Percentiles rank a stretch among this genome's conserved stretches.
phyloP scores from a whole-genome alignment of 35 echinoderm and acorn worm species.

The Apostichopus californicus region DNA sequence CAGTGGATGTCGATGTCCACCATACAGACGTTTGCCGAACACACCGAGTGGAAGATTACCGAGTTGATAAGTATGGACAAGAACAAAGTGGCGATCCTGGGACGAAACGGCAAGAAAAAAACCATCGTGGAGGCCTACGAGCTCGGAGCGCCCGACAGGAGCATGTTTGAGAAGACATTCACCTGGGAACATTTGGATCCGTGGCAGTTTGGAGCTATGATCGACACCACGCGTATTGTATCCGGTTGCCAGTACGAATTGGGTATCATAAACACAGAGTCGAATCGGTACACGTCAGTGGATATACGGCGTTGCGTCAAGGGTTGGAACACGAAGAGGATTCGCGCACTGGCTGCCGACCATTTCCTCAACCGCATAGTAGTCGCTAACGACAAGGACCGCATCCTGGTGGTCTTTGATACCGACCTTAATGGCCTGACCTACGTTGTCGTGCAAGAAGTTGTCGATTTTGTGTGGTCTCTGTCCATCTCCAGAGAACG shows the following conservation, averaged over 20 bases:
- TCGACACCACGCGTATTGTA: background rate
- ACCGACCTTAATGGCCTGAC: background rate
- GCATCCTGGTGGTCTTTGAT: background rate
- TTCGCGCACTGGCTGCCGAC: slow-evolving; percentile 28
- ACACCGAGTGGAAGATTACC: slow-evolving; percentile 3
- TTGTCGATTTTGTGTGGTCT: slow-evolving; percentile 4
- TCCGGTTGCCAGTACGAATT: slow-evolving; percentile 4
- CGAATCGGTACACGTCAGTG: background rate
- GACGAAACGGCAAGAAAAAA: slow-evolving; percentile 1
- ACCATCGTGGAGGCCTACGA: slow-evolving; percentile 35
- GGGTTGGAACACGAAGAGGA: slow-evolving; percentile 2
- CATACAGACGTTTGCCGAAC: background rate
- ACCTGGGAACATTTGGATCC: background rate
- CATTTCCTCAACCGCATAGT: background rate
- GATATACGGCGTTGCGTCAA: background rate
- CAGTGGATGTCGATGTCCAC: background rate
- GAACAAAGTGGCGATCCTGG: slow-evolving; percentile 13
- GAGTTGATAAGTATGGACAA: background rate
- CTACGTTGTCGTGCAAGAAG: slow-evolving; percentile 7
- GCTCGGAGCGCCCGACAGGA: background rate
- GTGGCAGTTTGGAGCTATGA: slow-evolving; percentile 39
- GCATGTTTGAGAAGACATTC: slow-evolving; percentile 8
- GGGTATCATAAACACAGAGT: background rate
- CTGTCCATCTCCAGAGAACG: background rate
- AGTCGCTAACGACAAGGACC: slow-evolving; percentile 16